Evolutionary conservation across 2,888 invertebrate genomes (phyloP).

Genomic region (Trissolcus brochymenae): DNA sequence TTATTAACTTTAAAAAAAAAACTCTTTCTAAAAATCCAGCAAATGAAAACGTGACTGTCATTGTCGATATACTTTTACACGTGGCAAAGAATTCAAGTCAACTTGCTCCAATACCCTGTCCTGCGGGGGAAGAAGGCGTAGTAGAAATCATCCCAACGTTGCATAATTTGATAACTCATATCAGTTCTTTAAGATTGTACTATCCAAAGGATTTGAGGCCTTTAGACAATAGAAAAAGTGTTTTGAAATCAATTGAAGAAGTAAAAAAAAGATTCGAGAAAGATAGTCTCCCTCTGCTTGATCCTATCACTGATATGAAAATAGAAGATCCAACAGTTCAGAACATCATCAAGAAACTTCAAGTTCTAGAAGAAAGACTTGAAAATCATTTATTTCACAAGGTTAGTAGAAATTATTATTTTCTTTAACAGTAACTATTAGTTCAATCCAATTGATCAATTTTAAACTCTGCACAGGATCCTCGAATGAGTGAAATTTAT

Average conservation of each 20-base stretch:
- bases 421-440: neutral
- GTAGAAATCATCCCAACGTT: conserved; percentile 93
- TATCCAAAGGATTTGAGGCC: conserved; percentile 93
- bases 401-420: conserved; percentile 3
- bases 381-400: conserved; percentile 84
- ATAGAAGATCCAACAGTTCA: conserved; percentile 90
- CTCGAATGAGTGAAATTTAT: conserved; percentile 84
- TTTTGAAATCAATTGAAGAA: conserved; percentile 90
- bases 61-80: conserved; percentile 91
- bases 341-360: conserved; percentile 88
- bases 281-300: conserved; percentile 90
- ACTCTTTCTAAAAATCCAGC: conserved; percentile 78
- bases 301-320: conserved; percentile 97
- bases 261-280: conserved; percentile 91
- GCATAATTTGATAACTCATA: conserved; percentile 87
- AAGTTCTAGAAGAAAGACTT: conserved; percentile 88
- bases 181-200: conserved; percentile 93
- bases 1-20: conserved; percentile 94
- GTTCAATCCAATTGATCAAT: neutral
- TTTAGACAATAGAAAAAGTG: conserved; percentile 88
- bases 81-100: conserved; percentile 82
- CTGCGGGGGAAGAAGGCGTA: conserved; percentile 84
- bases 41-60: conserved; percentile 80
- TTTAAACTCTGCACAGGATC: conserved; percentile 74
- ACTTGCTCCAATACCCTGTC: conserved; percentile 83